Base-by-base conservation (phyloP, 1,140 invertebrate species). In the Zaprionus nigranus region DNA sequence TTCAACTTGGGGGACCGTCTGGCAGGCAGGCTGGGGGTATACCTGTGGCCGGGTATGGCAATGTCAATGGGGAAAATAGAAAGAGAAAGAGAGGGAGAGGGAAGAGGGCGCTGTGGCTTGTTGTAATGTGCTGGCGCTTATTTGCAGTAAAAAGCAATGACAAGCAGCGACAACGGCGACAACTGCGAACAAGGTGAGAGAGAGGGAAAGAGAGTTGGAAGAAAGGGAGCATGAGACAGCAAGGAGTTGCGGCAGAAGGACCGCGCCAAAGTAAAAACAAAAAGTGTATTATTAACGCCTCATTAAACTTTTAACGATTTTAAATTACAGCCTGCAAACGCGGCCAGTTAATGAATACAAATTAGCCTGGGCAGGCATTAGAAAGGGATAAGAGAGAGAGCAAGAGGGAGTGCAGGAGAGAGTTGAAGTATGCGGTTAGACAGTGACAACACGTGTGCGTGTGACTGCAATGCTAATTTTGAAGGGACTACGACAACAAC, bases 291-390 rank as follows among this genome's bases (percentile, higher is more conserved):
- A 90, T 90, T 90, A 90, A 90, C 85, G 86, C 85, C 85, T 90
- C 85, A 90, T 90, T 90, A 90, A 90, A 90, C 83, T 90, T 90
- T 90, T 90, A 90, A 90, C 85, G 85, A 85, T 90, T 90, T 90
- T 79, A 90, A 90, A 90, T 90, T 90, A 90, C 86, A 90, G 81
- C 49, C 75, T 90, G 67, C 67, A 68, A 83, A 87, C 67, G 73
- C 72, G 66, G 53, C 76, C 61, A 82, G 79, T 82, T 90, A 90
- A 90, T 90, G 85, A 90, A 90, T 90, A 90, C 85, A 80, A 90
- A 90, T 90, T 90, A 90, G 85, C 76, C 79, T 61, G 79, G n/a
- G 5, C 51, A 65, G 17, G 38, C 61, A 53, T 64, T 64, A 54
- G 49, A 64, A 34, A 57, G 24, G n/a, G 40, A 7, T 40, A 22